phyloP scores from a whole-genome alignment of 2,888 invertebrate genomes.

The Polydrusus cervinus region DNA sequence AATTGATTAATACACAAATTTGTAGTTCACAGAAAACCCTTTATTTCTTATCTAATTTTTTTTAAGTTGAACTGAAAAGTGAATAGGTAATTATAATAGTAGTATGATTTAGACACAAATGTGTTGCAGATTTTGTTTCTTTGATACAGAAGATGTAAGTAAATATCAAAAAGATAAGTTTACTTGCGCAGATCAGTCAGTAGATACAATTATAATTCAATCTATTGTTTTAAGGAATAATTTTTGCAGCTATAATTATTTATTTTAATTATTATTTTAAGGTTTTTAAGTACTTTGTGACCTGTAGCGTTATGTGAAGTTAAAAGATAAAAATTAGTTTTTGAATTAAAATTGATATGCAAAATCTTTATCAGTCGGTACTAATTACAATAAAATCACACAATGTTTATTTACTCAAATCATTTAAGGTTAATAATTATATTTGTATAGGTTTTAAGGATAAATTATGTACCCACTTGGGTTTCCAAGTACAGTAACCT shows the following conservation, averaged over 20 bases:
- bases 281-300: not conserved
- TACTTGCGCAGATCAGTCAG: not conserved
- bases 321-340: slow-evolving; percentile 6
- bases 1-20: not conserved
- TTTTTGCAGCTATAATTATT: not conserved
- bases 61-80: not conserved
- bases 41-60: slow-evolving; percentile 12
- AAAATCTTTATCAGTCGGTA: slow-evolving; percentile 13
- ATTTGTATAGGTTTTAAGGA: not conserved
- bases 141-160: slow-evolving; percentile 21
- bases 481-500: no score
- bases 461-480: no score
- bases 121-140: slow-evolving; percentile 11
- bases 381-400: slow-evolving; percentile 9
- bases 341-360: slow-evolving; percentile 3
- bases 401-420: not conserved
- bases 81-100: slow-evolving; percentile 10
- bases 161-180: not conserved
- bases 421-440: not conserved
- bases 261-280: slow-evolving; percentile 4
- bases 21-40: slow-evolving; percentile 20
- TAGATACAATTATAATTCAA: not conserved
- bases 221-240: not conserved
- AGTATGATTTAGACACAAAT: slow-evolving; percentile 7
- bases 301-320: not conserved